Evolutionary conservation across 1,140 invertebrate species (phyloP).

Genomic region (Habropoda laboriosa): DNA sequence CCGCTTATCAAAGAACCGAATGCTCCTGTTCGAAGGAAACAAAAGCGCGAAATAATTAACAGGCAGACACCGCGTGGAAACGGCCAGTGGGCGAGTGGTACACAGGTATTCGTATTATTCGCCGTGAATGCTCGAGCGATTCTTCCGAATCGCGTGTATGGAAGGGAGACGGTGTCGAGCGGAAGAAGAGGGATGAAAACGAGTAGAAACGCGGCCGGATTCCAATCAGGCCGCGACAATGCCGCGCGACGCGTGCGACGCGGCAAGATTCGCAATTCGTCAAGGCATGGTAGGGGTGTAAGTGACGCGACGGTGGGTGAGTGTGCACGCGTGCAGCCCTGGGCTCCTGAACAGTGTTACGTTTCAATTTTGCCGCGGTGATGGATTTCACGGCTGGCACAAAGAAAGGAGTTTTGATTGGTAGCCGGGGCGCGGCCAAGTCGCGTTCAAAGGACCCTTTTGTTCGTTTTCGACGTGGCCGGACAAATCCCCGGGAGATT

Average conservation of each 20-base stretch:
- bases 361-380: conserved; percentile 72
- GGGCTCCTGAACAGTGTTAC: conserved; percentile 61
- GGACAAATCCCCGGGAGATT: conserved; percentile 49
- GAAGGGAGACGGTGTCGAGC: background rate
- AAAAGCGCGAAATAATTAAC: conserved; percentile 24
- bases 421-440: conserved; percentile 49
- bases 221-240: conserved; percentile 54
- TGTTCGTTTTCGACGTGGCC: conserved; percentile 42
- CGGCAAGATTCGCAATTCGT: conserved; percentile 48
- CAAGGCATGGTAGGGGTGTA: conserved; percentile 33
- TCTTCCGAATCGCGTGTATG: background rate
- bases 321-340: conserved; percentile 21
- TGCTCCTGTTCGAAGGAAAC: background rate
- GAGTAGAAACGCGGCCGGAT: conserved; percentile 34
- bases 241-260: conserved; percentile 20
- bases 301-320: conserved; percentile 2
- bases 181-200: conserved; percentile 12
- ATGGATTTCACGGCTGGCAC: conserved; percentile 62
- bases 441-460: conserved; percentile 50
- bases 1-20: background rate
- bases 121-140: conserved; percentile 3
- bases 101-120: background rate
- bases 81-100: conserved; percentile 6
- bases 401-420: conserved; percentile 63
- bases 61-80: background rate